Conservation (phyloP, 2,797 vertebrate species). For the Phalanger gymnotis region DNA sequence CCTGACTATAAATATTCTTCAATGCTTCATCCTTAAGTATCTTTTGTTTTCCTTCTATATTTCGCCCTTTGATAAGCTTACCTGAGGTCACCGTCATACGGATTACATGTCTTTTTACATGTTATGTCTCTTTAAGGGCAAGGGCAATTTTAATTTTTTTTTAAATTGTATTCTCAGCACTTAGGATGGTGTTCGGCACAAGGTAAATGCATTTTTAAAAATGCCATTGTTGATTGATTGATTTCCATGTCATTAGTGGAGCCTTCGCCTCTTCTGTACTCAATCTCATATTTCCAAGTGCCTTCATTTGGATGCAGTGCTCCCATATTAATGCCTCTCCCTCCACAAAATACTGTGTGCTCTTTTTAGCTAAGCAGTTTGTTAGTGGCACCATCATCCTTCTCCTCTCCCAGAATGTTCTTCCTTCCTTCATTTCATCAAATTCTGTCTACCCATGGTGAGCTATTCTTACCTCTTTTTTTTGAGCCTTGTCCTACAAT, state of each 20-base stretch:
- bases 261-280: neutral
- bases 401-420: neutral
- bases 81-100: neutral
- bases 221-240: neutral
- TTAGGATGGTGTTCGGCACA: neutral
- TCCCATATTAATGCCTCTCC: neutral
- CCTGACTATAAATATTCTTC: neutral
- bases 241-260: neutral
- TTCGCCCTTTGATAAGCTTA: neutral
- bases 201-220: neutral
- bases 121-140: neutral
- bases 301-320: neutral
- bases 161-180: neutral
- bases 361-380: neutral
- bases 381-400: neutral
- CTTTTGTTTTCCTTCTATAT: neutral
- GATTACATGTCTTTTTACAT: neutral
- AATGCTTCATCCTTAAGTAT: neutral
- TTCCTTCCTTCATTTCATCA: neutral
- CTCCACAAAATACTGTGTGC: neutral
- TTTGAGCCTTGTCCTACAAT: neutral
- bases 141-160: conserved; percentile 3
- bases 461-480: neutral
- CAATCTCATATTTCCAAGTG: neutral
- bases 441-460: neutral